Base-by-base conservation (phyloP, 2,797 vertebrate species). In the Microctenopoma steveboyesi region DNA sequence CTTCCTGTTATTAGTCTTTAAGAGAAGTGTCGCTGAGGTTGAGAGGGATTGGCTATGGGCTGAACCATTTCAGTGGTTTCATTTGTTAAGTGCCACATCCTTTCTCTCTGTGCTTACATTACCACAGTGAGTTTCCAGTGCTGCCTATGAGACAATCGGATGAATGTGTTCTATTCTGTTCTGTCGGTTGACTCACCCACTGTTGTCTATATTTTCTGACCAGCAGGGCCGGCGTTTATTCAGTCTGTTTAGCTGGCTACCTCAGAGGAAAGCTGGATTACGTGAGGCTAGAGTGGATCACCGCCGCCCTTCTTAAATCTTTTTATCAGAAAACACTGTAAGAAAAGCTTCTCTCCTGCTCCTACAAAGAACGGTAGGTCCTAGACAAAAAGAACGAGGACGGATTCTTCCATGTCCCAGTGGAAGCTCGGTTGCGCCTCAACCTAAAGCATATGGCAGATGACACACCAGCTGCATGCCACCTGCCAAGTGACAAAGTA, bases 61-160 rank as follows among this genome's bases (percentile, higher is more conserved):
- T 2, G 9, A 66, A 60, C 13, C 28, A 33, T 57, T 35, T 57
- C 49, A 58, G 48, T 37, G 48, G 43, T 55, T 46, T 64, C 51
- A 53, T 74, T 40, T 73, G 50, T 43, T 39, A 18, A 27, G 49
- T 3, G 40, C 18, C 35, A 51, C 48, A n/a, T 37, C 16, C 35
- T 55, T 61, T 14, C 45, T 59, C 39, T 67, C 9, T 53, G 56
- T 39, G 16, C 30, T 69, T 22, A 48, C 2, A 22, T 11, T 64
- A 33, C 56, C 12, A 16, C n/a, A 53, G 47, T 9, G 28, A 72
- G 8, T 53, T 3, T 52, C 62, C n/a, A 43, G 37, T 0, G 4
- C 33, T 49, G 18, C 16, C 1, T 22, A 22, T 22, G 22, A 22
- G 22, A 22, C 22, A 22, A 42, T 13, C 13, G 39, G 7, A 42